A percentile compares a stretch with the other conserved stretches of the same genome.
These are phyloP conservation scores for Tupaia chinensis DNA, from an alignment of 2,113 vertebrate species.

Conservation along the genomic window DNA sequence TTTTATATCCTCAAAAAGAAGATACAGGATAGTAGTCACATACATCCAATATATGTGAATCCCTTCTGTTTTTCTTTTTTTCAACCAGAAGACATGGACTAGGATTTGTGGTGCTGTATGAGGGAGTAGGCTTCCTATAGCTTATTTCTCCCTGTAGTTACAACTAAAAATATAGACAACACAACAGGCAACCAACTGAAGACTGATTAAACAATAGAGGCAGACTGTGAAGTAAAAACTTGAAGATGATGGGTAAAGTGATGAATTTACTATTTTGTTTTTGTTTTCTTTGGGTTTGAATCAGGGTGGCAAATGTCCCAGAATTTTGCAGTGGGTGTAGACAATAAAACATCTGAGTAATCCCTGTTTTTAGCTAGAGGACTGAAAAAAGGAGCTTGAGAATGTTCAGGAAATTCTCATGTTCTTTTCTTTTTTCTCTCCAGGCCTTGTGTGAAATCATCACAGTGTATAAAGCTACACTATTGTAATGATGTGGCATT, in stretches of 20 bases:
- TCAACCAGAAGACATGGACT: background rate
- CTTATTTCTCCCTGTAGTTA: background rate
- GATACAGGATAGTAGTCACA: background rate
- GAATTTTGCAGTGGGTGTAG: background rate
- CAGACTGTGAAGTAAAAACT: background rate
- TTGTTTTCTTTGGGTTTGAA: constrained; percentile 20
- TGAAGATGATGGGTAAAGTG: background rate
- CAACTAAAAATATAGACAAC: background rate
- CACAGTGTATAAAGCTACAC: background rate
- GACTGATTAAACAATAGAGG: background rate
- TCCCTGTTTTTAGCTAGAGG: background rate
- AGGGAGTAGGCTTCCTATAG: background rate
- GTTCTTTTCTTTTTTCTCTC: background rate
- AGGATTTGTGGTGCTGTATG: background rate
- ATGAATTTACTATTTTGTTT: background rate
- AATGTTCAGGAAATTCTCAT: background rate
- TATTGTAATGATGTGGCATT: background rate
- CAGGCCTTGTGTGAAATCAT: background rate
- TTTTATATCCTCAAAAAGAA: background rate
- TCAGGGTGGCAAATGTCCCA: background rate
- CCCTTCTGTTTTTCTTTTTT: background rate
- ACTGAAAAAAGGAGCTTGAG: background rate
- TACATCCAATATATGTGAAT: background rate
- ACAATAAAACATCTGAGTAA: background rate
- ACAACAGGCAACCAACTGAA: background rate